phyloP scores from a whole-genome alignment of 1,140 invertebrate species.

The Brachionus koreanus region DNA sequence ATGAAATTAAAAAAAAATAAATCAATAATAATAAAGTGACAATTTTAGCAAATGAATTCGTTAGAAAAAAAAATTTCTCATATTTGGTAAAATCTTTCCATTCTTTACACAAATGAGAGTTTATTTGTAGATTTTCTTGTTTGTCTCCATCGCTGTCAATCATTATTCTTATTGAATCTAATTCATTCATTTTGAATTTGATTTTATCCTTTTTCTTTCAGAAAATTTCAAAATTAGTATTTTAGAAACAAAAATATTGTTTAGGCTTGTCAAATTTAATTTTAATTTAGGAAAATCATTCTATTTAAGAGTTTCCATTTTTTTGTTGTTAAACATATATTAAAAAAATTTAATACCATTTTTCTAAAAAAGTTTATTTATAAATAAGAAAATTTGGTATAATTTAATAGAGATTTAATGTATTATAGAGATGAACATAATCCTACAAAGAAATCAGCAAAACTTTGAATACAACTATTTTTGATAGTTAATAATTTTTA shows the following conservation, averaged over 20 bases:
- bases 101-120: neutral
- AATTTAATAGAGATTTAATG: too few relatives aligned
- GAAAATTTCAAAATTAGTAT: neutral
- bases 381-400: neutral
- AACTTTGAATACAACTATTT: too few relatives aligned
- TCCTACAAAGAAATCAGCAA: too few relatives aligned
- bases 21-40: neutral
- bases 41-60: neutral
- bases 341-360: neutral
- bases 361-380: neutral
- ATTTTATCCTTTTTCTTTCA: too few relatives aligned
- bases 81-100: neutral
- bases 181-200: neutral
- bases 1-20: conserved; percentile 29
- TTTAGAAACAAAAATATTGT: neutral
- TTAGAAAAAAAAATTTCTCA: neutral
- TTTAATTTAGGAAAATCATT: neutral
- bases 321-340: neutral
- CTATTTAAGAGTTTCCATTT: neutral
- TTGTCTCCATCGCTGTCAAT: neutral
- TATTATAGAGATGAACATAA: too few relatives aligned
- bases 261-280: neutral
- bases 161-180: neutral
- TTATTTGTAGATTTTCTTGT: neutral
- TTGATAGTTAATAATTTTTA: too few relatives aligned